These are phyloP conservation scores for Muscina levida DNA, from an alignment of 2,888 invertebrate genomes.

Conservation along the genomic window DNA sequence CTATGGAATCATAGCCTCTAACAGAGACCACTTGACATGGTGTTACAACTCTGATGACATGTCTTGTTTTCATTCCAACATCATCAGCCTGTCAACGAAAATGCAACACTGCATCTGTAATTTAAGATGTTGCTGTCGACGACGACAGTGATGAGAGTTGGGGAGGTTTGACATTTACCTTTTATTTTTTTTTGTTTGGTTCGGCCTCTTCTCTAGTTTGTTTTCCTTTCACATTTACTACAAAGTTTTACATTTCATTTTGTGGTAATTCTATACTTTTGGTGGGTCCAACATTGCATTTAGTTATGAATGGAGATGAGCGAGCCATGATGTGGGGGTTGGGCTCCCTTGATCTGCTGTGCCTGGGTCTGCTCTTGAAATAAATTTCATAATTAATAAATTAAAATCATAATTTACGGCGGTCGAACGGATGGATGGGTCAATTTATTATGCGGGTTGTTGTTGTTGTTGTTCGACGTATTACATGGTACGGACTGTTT, in stretches of 20 bases:
- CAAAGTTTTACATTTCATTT: neutral
- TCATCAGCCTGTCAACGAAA: constrained; percentile 2
- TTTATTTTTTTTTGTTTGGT: no score
- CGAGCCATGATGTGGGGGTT: no score
- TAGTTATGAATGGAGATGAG: no score
- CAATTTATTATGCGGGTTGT: neutral
- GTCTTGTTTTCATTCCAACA: neutral
- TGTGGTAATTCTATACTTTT: neutral
- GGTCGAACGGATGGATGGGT: neutral
- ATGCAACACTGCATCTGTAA: constrained; percentile 22
- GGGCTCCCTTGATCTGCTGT: no score
- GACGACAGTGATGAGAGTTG: constrained; percentile 18
- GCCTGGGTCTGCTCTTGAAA: no score
- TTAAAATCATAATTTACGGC: neutral
- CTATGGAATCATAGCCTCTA: neutral
- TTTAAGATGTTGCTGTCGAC: constrained; percentile 23
- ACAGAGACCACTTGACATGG: constrained; percentile 13
- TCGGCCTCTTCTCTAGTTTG: no score
- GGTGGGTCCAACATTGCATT: no score
- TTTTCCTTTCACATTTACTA: neutral
- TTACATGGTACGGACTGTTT: no score
- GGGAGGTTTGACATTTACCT: neutral
- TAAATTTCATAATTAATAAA: constrained; percentile 13
- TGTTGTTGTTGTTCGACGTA: no score
- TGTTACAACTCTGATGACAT: neutral